Evolutionary conservation across 2,797 vertebrate species (phyloP), one percentile per base, ranked within the genome.

Genomic region (Pelochelys cantorii): DNA sequence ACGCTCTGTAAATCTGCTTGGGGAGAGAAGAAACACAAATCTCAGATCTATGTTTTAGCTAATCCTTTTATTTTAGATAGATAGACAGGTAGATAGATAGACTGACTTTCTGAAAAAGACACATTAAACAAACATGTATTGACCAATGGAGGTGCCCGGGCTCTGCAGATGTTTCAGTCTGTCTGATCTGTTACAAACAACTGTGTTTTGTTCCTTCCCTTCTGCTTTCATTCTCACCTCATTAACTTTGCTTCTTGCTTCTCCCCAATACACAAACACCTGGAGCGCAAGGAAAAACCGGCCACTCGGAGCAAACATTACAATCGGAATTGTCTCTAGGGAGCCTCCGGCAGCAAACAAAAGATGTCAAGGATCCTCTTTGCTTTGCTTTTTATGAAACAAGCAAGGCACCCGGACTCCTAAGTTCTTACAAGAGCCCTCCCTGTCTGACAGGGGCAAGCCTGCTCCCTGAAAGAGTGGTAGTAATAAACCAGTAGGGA

Each of bases 231-330:
- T 97, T 97, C 96, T 94, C 97, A 97, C 97, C 95, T 98, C 97
- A 97, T 98, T 97, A 97, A 97, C 95, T 97, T 80, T 95, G 88
- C 92, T 96, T 98, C 96, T 97, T 94, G 91, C 93, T 96, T 97
- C 95, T 96, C 94, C 95, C 95, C 96, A 94, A 93, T 87, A 96
- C 91, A 96, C 83, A 86, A 89, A 97, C 97, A 97, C 96, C 97
- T 97, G 97, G 96, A 91, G 83, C 90, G 84, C 84, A 79, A 0
- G 0, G 84, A 93, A 92, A 92, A 59, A 52, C 79, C 90, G 86
- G 54, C 83, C 81, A 89, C n/a, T n/a, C 84, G 93, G 56, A 52
- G 48, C 86, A 89, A 95, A 92, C 65, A 86, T 71, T 7, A 82
- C 90, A 94, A 88, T 84, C 84, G 31, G 84, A 25, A 60, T 85